A percentile compares a stretch with the other conserved stretches of the same genome.
phyloP scores from a whole-genome alignment of 2,113 vertebrate species.

The Oreochromis tanganicae region DNA sequence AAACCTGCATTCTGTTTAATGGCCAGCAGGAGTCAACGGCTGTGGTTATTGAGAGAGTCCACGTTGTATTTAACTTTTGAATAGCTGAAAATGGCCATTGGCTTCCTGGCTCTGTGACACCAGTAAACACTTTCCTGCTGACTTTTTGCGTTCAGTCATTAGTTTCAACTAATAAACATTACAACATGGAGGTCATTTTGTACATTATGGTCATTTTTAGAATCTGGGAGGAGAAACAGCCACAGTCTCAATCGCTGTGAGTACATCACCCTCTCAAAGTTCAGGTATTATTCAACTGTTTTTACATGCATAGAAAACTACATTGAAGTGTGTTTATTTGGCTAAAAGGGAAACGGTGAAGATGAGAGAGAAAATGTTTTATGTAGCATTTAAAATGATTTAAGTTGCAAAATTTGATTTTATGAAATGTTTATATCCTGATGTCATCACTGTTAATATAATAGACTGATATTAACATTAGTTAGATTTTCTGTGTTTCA shows the following conservation, averaged over 20 bases:
- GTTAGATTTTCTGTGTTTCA: background rate
- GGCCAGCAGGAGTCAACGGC: background rate
- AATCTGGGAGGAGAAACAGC: background rate
- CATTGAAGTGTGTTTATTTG: background rate
- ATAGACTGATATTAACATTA: background rate
- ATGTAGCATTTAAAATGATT: background rate
- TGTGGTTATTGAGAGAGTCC: background rate
- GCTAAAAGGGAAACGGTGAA: background rate
- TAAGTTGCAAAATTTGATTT: background rate
- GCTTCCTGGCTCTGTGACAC: background rate
- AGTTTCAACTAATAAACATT: background rate
- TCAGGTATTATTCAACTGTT: background rate
- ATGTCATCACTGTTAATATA: background rate
- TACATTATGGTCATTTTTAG: background rate
- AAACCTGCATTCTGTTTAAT: background rate
- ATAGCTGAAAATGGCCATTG: background rate
- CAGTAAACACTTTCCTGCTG: background rate
- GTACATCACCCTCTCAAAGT: background rate
- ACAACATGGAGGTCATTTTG: background rate
- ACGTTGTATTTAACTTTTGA: background rate
- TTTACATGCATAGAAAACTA: background rate
- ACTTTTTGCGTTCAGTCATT: background rate
- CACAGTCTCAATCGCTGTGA: background rate
- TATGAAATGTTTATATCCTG: background rate
- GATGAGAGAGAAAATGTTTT: accelerated